Base-by-base conservation (phyloP, 2,113 vertebrate genomes). In the Malurus alboscapulatus region DNA sequence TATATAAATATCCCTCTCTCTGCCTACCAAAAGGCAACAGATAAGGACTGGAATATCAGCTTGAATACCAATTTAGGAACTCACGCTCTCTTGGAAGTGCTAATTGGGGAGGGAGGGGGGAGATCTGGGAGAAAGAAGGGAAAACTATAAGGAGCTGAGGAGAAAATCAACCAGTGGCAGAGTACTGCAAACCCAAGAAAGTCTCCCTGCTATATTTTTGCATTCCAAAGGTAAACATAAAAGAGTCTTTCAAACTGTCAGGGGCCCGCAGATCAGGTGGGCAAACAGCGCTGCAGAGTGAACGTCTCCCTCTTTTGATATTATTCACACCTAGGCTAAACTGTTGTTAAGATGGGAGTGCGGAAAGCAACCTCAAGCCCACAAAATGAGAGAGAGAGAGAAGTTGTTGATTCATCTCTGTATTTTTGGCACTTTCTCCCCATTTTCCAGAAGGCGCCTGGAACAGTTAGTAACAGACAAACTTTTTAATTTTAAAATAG, bases 401-500 rank as follows among this genome's bases (percentile, higher is more conserved):
- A 87, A 95, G 93, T 92, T 94, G 96, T 92, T 94, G 95, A 95
- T 96, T 92, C 90, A 92, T 95, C 94, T 95, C 93, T 94, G 91
- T 94, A 93, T 95, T 96, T 96, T 91, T 96, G 90, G 88, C 94
- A 93, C 90, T 88, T 93, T 90, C 88, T 94, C 88, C 86, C 94
- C 81, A 84, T 91, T 93, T 96, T 94, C 84, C 93, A 95, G 93
- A 93, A 96, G 96, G 96, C 92, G 95, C 94, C 95, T 96, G 94
- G 92, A 95, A 95, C 95, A 96, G 93, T 89, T 92, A 95, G 92
- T 87, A 93, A 96, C 93, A 94, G 92, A 95, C 84, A 94, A 96
- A 97, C 94, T 94, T 97, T 96, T 95, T 84, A 84, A 95, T 95
- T 97, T 95, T 92, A 96, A 96, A 96, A 96, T 94, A 96, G 92